Base-by-base conservation (phyloP, 2,888 invertebrate genomes). In the Sphecodes monilicornis region DNA sequence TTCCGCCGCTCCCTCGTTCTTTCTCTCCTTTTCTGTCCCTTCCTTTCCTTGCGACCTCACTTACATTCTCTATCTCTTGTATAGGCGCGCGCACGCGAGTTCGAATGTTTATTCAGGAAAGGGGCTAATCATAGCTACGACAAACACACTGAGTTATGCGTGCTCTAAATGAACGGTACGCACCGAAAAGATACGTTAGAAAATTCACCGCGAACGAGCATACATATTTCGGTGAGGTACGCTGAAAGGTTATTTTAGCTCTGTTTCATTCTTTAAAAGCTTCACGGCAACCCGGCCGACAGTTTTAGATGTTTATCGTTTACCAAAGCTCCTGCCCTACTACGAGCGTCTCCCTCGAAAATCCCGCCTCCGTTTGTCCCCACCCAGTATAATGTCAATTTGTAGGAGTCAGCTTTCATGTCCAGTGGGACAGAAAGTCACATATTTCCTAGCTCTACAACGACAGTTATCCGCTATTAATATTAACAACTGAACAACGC, bases 81-180 rank as follows among this genome's bases (percentile, higher is more conserved):
- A 39, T 0, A 39, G 18, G 11, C 60, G 29, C 39, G n/a, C 54
- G 50, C 57, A 26, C 64, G 18, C 64, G 64, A 36, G 32, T 57
- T 75, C 78, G 81, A 82, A 86, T 60, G 80, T 80, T 82, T 75
- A 78, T 75, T 64, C 85, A 68, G 71, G 70, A 76, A 73, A 79
- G 78, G 68, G 70, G 89, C 89, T 90, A 90, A 89, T 89, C 89
- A 88, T 89, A 87, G 82, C 82, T 64, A 80, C 84, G 82, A 78
- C 80, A 85, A 78, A 66, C 74, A 69, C 76, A 39, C 81, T 69
- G 76, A 89, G 82, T 87, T 84, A 82, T 78, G 82, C 71, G 60
- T 70, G 54, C 57, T 43, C 69, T 64, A 74, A 86, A 81, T 75
- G 76, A 89, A 76, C 70, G 68, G 60, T 68, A 75, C 50, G 72